phyloP scores from a whole-genome alignment of 2,797 vertebrate species.

The Syngnathus rostellatus region DNA sequence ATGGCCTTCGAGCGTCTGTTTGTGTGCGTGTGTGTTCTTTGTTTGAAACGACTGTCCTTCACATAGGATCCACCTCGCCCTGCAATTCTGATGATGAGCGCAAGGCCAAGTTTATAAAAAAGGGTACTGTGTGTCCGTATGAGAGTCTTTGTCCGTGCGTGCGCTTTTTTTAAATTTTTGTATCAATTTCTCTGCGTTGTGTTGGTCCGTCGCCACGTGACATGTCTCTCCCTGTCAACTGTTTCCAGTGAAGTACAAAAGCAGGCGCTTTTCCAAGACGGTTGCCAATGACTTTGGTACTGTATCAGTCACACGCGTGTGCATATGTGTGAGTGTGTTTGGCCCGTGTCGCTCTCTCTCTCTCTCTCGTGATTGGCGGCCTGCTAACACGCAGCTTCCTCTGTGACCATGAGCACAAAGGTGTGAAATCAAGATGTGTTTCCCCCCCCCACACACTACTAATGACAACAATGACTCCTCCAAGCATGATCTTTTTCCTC shows the following conservation, averaged over 20 bases:
- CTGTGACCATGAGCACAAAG: slow-evolving; percentile 45
- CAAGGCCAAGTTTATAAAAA: slow-evolving; percentile 92
- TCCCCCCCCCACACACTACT: slow-evolving; percentile 10
- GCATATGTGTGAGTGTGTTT: slow-evolving; percentile 21
- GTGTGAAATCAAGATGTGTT: slow-evolving; percentile 18
- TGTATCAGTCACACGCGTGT: slow-evolving; percentile 63
- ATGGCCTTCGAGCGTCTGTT: neutral
- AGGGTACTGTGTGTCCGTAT: slow-evolving; percentile 71
- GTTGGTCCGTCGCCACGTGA: slow-evolving; percentile 56
- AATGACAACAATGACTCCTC: slow-evolving; percentile 7
- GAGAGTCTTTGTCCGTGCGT: neutral
- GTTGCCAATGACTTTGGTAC: slow-evolving; percentile 98
- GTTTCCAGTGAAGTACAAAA: slow-evolving; percentile 95
- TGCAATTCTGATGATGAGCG: slow-evolving; percentile 91
- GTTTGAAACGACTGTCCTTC: neutral
- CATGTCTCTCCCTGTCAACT: slow-evolving; percentile 72
- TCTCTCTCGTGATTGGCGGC: slow-evolving; percentile 68
- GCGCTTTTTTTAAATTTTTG: neutral
- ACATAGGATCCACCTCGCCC: slow-evolving; percentile 84
- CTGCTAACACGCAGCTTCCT: slow-evolving; percentile 53
- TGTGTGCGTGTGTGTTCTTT: neutral
- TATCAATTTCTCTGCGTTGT: neutral
- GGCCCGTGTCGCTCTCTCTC: slow-evolving; percentile 54
- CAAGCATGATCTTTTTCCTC: slow-evolving; percentile 44
- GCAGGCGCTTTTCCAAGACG: slow-evolving; percentile 97